phyloP scores from a whole-genome alignment of 1,140 invertebrate genomes.

The Neodiprion fabricii region DNA sequence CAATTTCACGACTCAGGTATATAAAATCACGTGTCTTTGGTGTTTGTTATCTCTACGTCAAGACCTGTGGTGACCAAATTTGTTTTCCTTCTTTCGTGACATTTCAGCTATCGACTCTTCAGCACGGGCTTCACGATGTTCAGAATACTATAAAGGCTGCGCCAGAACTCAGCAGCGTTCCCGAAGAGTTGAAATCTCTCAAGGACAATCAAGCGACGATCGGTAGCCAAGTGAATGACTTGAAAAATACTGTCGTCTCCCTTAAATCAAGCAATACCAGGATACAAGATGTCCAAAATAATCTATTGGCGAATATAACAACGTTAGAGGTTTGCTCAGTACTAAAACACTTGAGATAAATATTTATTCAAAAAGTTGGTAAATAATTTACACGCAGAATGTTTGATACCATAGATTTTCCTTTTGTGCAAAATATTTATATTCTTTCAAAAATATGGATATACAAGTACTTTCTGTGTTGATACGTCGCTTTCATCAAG shows the following conservation, averaged over 20 bases:
- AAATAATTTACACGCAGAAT: no score
- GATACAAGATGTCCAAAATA: constrained; percentile 49
- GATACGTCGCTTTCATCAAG: background rate
- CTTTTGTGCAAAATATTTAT: constrained; percentile 11
- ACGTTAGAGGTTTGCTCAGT: constrained; percentile 51
- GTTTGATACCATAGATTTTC: no score
- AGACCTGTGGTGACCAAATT: background rate
- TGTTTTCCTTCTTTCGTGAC: background rate
- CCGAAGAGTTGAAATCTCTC: constrained; percentile 61
- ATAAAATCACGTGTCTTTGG: constrained; percentile 8
- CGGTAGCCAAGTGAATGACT: constrained; percentile 64
- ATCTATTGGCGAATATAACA: constrained; percentile 54
- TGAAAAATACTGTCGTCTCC: constrained; percentile 48
- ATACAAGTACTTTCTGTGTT: constrained; percentile 23
- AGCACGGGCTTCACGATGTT: constrained; percentile 61
- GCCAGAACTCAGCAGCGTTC: constrained; percentile 66
- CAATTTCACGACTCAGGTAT: constrained; percentile 63
- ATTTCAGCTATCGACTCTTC: constrained; percentile 56
- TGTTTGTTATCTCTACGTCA: background rate
- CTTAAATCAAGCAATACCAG: constrained; percentile 52
- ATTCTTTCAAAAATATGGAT: constrained; percentile 29
- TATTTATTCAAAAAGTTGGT: background rate
- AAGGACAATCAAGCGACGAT: constrained; percentile 65
- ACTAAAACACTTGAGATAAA: constrained; percentile 22
- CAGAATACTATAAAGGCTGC: constrained; percentile 64